A percentile compares a stretch with the other conserved stretches of the same genome.
Evolutionary conservation across 2,888 invertebrate genomes (phyloP).

Genomic region (Deroplatys truncata): DNA sequence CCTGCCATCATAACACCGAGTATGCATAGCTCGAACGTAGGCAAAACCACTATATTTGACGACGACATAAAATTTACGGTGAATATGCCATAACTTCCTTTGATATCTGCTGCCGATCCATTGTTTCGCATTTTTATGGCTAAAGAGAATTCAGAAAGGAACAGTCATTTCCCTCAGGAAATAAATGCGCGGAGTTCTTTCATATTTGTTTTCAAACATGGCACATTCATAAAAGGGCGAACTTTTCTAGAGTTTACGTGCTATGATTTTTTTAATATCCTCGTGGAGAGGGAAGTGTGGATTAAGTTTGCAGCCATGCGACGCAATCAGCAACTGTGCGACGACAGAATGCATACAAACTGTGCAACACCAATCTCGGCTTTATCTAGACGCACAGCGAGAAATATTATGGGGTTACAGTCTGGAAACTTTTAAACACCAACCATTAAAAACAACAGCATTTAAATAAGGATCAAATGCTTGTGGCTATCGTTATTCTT

Average conservation of each 20-base stretch:
- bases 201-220: not conserved
- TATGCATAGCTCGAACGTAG: not conserved
- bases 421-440: not conserved
- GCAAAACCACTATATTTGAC: not conserved
- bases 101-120: not conserved
- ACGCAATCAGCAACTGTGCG: not conserved
- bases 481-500: not conserved
- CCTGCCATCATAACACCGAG: not conserved
- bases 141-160: not conserved
- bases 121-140: not conserved
- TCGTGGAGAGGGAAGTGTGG: not conserved
- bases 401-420: not conserved
- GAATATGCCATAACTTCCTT: not conserved
- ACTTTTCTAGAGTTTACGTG: not conserved
- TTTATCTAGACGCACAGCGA: not conserved
- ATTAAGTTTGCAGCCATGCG: not conserved
- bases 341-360: not conserved
- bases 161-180: not conserved
- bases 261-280: not conserved
- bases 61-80: not conserved
- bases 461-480: not conserved
- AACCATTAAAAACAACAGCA: not conserved
- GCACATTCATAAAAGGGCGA: not conserved
- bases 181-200: not conserved
- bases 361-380: not conserved